Base-by-base conservation (phyloP, 2,888 invertebrate species). In the Cosmorhoe ocellata region DNA sequence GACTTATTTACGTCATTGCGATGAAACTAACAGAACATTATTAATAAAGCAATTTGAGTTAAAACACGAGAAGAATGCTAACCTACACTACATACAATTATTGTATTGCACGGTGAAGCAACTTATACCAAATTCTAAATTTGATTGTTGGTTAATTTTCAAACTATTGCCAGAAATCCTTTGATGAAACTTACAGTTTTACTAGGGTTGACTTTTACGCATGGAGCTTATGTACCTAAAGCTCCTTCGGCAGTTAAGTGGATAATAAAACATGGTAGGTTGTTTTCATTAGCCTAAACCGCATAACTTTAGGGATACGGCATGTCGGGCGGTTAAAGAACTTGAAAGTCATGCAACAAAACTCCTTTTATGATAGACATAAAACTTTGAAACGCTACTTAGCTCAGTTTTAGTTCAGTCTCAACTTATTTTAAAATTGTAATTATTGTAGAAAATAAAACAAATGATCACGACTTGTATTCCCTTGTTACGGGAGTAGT, bases 181-280 rank as follows among this genome's bases (percentile, higher is more conserved):
- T 18, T 18, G 18, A 18, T 14, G n/a, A 9, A 4, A 10, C 34
- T 22, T 22, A n/a, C n/a, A 10, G 61, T 71, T 71, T 66, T 30
- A 61, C 69, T 56, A 67, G 58, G 39, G 33, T 11, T 43, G 13
- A 41, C 27, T 45, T 45, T 44, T 45, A 37, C 65, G 64, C 69
- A 63, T 58, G 63, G 54, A 59, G 61, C 62, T n/a, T n/a, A n/a
- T n/a, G n/a, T n/a, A n/a, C n/a, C n/a, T 31, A 45, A 30, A 27
- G 41, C 58, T 54, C 61, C 69, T 74, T 70, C 66, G 61, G 66
- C 68, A 70, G 71, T 79, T 75, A 76, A 81, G 76, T 75, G 75
- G 69, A 71, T 81, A 76, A 81, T 88, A 83, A 87, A 87, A 81
- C 79, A 79, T 73, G 77, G 80, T 73, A 79, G 79, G 80, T 74